A percentile compares a stretch with the other conserved stretches of the same genome.
Conservation (phyloP, 2,888 invertebrate genomes). For the Aspidapion aeneum region DNA sequence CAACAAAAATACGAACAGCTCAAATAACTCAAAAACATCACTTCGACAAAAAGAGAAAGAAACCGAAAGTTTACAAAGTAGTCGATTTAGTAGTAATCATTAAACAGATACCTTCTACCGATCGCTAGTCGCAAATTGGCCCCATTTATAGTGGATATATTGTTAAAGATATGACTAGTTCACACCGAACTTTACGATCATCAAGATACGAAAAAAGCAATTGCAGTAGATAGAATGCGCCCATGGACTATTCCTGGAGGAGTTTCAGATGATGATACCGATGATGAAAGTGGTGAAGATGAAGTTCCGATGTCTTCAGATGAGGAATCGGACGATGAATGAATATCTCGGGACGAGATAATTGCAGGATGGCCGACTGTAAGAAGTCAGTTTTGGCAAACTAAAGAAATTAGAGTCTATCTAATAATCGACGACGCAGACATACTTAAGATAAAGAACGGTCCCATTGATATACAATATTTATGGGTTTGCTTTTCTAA, state of each 20-base stretch:
- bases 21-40: slow-evolving; percentile 20
- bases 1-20: slow-evolving; percentile 1
- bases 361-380: slow-evolving; percentile 19
- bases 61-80: slow-evolving; percentile 18
- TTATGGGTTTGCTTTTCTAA: too few relatives aligned
- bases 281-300: slow-evolving; percentile 18
- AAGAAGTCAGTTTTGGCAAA: slow-evolving; percentile 9
- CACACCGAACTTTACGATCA: slow-evolving; percentile 13
- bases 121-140: too few relatives aligned
- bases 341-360: slow-evolving; percentile 16
- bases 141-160: slow-evolving; percentile 22
- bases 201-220: slow-evolving; percentile 18
- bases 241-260: slow-evolving; percentile 20
- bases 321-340: background rate
- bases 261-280: slow-evolving; percentile 19
- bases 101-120: slow-evolving; percentile 11
- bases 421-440: too few relatives aligned
- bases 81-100: slow-evolving; percentile 23
- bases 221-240: slow-evolving; percentile 23
- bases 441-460: too few relatives aligned
- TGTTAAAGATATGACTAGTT: slow-evolving; percentile 19
- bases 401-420: too few relatives aligned
- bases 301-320: slow-evolving; percentile 13
- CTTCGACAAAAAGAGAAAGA: slow-evolving; percentile 21
- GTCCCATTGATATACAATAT: too few relatives aligned